Base-by-base conservation (phyloP, 2,113 vertebrate species). In the Dendrocopos noguchii region DNA sequence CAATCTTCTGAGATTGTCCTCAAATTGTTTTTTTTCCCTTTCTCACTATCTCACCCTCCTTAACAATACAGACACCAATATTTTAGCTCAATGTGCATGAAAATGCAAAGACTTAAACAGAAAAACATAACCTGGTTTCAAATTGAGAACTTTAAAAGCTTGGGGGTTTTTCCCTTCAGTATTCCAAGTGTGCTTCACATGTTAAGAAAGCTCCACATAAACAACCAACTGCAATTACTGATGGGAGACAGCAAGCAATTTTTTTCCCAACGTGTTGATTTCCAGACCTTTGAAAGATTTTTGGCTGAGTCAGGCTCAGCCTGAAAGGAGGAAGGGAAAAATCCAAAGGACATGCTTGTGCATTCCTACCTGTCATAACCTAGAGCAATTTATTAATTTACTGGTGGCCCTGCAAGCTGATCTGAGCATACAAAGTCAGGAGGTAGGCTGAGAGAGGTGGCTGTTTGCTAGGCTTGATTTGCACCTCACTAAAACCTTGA, bases 301-400 rank as follows among this genome's bases (percentile, higher is more conserved):
- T 74, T n/a, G 65, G 60, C 84, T 85, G 66, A 91, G 65, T 68
- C 89, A 90, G 50, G 57, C 72, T 87, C 67, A 71, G 65, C 46
- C 29, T 78, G 64, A 85, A 77, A 76, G 9, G 59, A 73, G 12
- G 21, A 77, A 24, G 33, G 10, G 52, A 87, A 91, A 88, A 91
- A 85, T 80, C 64, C 82, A 70, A 65, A 84, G 31, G 60, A 60
- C 60, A 77, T 3, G 72, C 60, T 76, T 76, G 31, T 24, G 47
- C 52, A 84, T 93, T 95, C 84, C 93, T 93, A 87, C 79, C 87
- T 89, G 72, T 91, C 91, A 94, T 36, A 94, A 87, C 91, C 90
- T 94, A 79, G 42, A 80, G 67, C 66, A 84, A 81, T 36, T 36
- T 10, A 36, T 75, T 78, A 84, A 87, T 92, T 57, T 46, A 71